phyloP scores from a whole-genome alignment of 1,140 invertebrate species.

The Heterodera schachtii region DNA sequence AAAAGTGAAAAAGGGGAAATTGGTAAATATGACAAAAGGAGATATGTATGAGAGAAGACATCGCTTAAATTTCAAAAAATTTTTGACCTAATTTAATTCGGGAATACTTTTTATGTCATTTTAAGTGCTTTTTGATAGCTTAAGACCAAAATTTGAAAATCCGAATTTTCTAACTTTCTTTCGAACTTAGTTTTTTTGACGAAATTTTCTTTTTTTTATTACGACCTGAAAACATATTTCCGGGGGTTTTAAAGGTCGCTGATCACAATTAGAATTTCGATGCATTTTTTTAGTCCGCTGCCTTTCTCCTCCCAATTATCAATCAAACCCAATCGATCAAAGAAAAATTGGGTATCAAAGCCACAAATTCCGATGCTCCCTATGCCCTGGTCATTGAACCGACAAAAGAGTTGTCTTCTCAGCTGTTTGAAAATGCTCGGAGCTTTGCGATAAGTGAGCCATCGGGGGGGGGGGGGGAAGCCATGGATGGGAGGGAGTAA shows the following conservation, averaged over 20 bases:
- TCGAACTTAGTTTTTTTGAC: too few species aligned
- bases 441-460: conserved; percentile 22
- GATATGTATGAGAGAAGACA: conserved; percentile 20
- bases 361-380: conserved; percentile 17
- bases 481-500: too few species aligned
- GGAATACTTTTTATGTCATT: neutral
- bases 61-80: conserved; percentile 41
- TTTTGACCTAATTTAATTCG: neutral
- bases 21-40: too few species aligned
- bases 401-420: conserved; percentile 31
- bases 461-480: too few species aligned
- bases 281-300: conserved; percentile 22
- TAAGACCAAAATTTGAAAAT: too few species aligned
- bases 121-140: neutral
- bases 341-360: neutral
- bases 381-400: conserved; percentile 31
- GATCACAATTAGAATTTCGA: neutral
- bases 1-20: too few species aligned
- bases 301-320: conserved; percentile 36
- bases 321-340: conserved; percentile 21
- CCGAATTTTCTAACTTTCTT: too few species aligned
- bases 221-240: too few species aligned
- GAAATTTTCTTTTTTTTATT: too few species aligned
- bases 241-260: too few species aligned
- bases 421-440: conserved; percentile 4